These are phyloP conservation scores for Nephrotoma flavescens DNA, from an alignment of 2,888 invertebrate species.

Conservation along the genomic window DNA sequence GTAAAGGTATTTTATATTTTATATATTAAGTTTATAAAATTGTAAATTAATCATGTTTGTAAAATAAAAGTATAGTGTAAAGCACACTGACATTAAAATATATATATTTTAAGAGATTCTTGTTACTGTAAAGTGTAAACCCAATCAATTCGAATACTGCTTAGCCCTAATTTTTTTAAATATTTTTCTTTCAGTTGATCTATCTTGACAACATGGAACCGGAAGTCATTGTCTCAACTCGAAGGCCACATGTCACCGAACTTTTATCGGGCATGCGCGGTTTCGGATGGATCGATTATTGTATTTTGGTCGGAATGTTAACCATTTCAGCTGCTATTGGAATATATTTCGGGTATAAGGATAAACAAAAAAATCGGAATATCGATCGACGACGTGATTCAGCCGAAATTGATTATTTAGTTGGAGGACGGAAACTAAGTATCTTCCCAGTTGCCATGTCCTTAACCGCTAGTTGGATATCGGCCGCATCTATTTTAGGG, in stretches of 20 bases:
- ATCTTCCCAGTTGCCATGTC: constrained; percentile 56
- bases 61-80: too few species aligned
- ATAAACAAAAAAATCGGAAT: not conserved
- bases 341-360: not conserved
- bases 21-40: too few species aligned
- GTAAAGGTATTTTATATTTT: too few species aligned
- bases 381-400: not conserved
- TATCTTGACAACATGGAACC: too few species aligned
- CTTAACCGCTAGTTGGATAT: constrained; percentile 45
- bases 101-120: too few species aligned
- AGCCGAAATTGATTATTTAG: constrained; percentile 42
- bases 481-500: not conserved
- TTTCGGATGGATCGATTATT: not conserved
- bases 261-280: not conserved
- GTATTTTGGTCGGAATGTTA: not conserved
- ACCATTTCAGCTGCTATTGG: not conserved
- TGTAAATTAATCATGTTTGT: too few species aligned
- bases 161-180: too few species aligned
- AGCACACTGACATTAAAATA: too few species aligned
- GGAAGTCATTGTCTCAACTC: too few species aligned
- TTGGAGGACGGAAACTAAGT: constrained; percentile 51
- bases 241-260: not conserved
- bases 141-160: too few species aligned
- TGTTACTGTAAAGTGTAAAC: too few species aligned
- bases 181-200: too few species aligned